These are phyloP conservation scores for Takifugu ocellatus DNA, from an alignment of 2,797 vertebrate species.

Conservation along the genomic window DNA sequence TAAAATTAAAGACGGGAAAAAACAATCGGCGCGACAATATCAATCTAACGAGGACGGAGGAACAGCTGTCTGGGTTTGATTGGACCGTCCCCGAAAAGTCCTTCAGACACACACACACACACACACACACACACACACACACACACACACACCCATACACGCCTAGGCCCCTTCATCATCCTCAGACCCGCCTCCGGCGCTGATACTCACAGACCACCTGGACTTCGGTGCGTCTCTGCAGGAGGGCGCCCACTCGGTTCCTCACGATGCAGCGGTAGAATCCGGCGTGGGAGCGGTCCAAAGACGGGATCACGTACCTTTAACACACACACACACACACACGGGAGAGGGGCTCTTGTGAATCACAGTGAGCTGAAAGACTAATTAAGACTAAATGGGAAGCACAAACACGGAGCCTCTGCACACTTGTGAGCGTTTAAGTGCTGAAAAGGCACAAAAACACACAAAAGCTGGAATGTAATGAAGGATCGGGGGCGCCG, in stretches of 20 bases:
- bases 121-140: slow-evolving; percentile 18
- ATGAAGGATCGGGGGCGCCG: slow-evolving; percentile 54
- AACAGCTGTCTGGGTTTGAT: slow-evolving; percentile 68
- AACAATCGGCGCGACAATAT: slow-evolving; percentile 59
- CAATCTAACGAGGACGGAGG: slow-evolving; percentile 65
- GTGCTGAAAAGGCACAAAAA: slow-evolving; percentile 4
- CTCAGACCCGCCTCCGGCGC: slow-evolving; percentile 8
- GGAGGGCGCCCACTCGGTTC: slow-evolving; percentile 91
- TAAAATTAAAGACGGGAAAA: slow-evolving; percentile 53
- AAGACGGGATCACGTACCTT: slow-evolving; percentile 94
- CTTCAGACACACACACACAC: slow-evolving; percentile 61
- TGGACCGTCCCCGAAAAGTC: slow-evolving; percentile 47
- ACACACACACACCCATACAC: not conserved
- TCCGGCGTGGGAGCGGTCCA: slow-evolving; percentile 93
- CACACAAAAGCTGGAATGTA: slow-evolving; percentile 42
- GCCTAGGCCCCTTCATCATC: not conserved
- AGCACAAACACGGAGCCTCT: slow-evolving; percentile 14
- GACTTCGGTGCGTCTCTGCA: slow-evolving; percentile 93
- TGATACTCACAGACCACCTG: slow-evolving; percentile 96
- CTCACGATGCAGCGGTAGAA: slow-evolving; percentile 96
- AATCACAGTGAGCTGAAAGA: slow-evolving; percentile 14
- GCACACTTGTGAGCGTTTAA: slow-evolving; percentile 10
- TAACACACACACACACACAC: slow-evolving; percentile 19
- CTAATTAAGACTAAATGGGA: slow-evolving; percentile 25
- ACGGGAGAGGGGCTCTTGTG: slow-evolving; percentile 8